Evolutionary conservation across 2,888 invertebrate species (phyloP), one percentile per base, ranked within the genome.

Genomic region (Dolichopus griseipennis): DNA sequence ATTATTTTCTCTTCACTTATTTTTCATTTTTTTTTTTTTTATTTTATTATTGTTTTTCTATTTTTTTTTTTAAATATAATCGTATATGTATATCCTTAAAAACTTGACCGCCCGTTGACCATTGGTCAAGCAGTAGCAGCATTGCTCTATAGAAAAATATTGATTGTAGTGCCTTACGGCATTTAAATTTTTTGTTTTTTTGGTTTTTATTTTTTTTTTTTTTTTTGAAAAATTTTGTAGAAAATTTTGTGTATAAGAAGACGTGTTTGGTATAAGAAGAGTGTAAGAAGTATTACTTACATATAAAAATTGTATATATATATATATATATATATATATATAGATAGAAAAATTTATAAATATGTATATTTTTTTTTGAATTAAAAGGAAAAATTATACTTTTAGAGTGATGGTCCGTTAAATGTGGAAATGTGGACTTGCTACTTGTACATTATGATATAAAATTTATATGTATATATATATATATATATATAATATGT

Each of bases 41-140:
- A 22, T 62, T 4, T 61, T 20, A 22, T 62, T 4, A 21, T 20
- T 22, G 8, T 62, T 21, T 34, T 64, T 34, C n/a, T 64, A 18
- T 27, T 64, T 27, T 27, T 64, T 27, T n/a, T n/a, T 27, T 15
- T 69, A n/a, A n/a, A n/a, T n/a, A n/a, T n/a, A n/a, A n/a, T n/a
- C n/a, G n/a, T 66, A 68, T 71, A 65, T 68, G 67, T 67, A 68
- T 70, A 68, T 69, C 67, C 67, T 65, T 69, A 69, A 69, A 52
- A 69, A 69, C 69, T 67, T 66, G 68, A 69, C 69, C 69, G 68
- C 68, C 69, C 69, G 69, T 66, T 69, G 69, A 69, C 69, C 67
- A 69, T 68, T 69, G 69, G 69, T 69, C 68, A 69, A 68, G 69
- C 27, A 27, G 27, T 27, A 27, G 27, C 27, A 27, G 27, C 27